These are phyloP conservation scores for Styela plicata DNA, from an alignment of 23 tunicate species.

Conservation along the genomic window DNA sequence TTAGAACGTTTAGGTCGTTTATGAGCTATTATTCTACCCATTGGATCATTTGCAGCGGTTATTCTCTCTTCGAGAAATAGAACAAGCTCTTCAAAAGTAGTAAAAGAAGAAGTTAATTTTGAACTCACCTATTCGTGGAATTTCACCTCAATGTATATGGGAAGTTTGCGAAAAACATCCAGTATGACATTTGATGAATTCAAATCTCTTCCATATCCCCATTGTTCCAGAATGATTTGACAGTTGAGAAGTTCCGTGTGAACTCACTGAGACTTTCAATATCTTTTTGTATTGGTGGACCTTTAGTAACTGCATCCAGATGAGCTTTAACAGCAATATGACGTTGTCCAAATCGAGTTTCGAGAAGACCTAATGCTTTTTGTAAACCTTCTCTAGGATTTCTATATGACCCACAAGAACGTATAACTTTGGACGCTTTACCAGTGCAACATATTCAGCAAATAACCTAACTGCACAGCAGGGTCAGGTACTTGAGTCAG, in stretches of 20 bases:
- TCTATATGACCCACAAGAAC: not conserved
- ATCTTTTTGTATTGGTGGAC: not conserved
- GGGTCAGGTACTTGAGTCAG: not conserved
- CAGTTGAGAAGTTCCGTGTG: no score
- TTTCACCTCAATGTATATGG: not conserved
- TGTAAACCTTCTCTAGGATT: no score
- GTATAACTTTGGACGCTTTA: not conserved
- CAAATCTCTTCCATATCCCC: no score
- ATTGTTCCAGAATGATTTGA: no score
- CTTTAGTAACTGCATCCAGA: not conserved
- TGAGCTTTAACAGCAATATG: not conserved
- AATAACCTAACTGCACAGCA: not conserved
- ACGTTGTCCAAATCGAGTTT: no score
- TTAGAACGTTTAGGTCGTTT: not conserved
- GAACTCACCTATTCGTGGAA: not conserved
- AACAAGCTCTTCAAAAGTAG: not conserved
- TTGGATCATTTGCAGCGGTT: not conserved
- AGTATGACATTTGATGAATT: not conserved
- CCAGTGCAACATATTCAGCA: not conserved
- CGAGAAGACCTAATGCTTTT: no score
- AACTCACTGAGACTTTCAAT: no score
- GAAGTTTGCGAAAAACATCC: not conserved
- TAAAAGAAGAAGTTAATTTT: not conserved
- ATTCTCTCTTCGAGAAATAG: not conserved
- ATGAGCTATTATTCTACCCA: not conserved